phyloP scores from a whole-genome alignment of 2,113 vertebrate genomes.

The Todiramphus chloris region DNA sequence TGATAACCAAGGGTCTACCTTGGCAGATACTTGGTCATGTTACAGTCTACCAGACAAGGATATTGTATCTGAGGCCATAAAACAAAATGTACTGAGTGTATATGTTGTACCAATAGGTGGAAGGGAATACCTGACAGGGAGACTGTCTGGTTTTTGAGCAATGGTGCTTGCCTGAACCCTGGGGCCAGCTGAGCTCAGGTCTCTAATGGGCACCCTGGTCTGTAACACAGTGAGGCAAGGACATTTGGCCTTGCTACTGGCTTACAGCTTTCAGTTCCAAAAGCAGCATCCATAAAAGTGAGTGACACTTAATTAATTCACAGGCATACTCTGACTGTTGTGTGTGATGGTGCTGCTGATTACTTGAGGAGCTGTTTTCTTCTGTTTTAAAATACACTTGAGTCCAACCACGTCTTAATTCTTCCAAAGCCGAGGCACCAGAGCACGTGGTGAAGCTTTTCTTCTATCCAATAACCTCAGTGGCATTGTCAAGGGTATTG shows the following conservation, averaged over 20 bases:
- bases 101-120: background rate
- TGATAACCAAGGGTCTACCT: background rate
- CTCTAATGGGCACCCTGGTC: background rate
- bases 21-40: background rate
- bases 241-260: background rate
- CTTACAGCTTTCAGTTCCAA: background rate
- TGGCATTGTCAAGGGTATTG: background rate
- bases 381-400: background rate
- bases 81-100: background rate
- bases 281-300: background rate
- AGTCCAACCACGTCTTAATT: background rate
- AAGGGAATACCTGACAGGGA: background rate
- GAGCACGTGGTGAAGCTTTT: background rate
- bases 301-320: background rate
- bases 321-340: background rate
- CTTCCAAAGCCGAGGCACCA: background rate
- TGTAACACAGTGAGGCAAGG: background rate
- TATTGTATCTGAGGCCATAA: background rate
- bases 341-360: background rate
- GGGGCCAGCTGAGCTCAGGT: background rate
- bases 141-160: background rate
- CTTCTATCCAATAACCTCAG: background rate
- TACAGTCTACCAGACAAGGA: background rate
- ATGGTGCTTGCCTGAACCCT: background rate
- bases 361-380: background rate